Evolutionary conservation across 2,888 invertebrate genomes (phyloP), one percentile per base, ranked within the genome.

Genomic region (Eucriotettix oculatus): DNA sequence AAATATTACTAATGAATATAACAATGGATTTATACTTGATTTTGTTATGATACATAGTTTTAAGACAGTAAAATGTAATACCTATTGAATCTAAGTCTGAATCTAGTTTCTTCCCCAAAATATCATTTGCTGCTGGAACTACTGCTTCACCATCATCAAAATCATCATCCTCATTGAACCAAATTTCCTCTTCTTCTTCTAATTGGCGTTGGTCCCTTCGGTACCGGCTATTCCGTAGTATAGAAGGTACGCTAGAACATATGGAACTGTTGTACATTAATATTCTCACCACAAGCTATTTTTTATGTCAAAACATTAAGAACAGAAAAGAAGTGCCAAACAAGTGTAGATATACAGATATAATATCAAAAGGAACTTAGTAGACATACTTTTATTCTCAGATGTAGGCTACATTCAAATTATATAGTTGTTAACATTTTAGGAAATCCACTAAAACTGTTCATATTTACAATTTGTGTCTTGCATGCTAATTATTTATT

Each of bases 101-200:
- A 65, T 80, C 81, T 59, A 81, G 68, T 69, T 81, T 81, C 68
- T 78, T 79, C 63, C 76, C 75, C 59, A 80, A 71, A 63, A 79
- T 73, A 67, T 81, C 81, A 62, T 72, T 73, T 42, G 72, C 67
- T 29, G 75, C 74, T 17, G 78, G 77, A 42, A 78, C 75, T 16
- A 79, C 78, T 16, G 79, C 75, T 68, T 84, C 82, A 64, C 85
- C 88, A 70, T 93, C 92, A 63, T 90, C 87, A 65, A 89, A 85
- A 71, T 93, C 94, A 71, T 96, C 96, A 66, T 97, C 97, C 69
- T 95, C 94, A 71, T 95, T 94, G 75, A 97, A 97, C 96, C 96
- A 98, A 85, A 95, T 91, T 76, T 97, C 97, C 71, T 98, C 97
- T 68, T 97, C 97, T 71, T 97, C 96, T 66, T 98, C 97, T 69